Conservation (phyloP, 2,797 vertebrate species). For the Gobionotothen gibberifrons region DNA sequence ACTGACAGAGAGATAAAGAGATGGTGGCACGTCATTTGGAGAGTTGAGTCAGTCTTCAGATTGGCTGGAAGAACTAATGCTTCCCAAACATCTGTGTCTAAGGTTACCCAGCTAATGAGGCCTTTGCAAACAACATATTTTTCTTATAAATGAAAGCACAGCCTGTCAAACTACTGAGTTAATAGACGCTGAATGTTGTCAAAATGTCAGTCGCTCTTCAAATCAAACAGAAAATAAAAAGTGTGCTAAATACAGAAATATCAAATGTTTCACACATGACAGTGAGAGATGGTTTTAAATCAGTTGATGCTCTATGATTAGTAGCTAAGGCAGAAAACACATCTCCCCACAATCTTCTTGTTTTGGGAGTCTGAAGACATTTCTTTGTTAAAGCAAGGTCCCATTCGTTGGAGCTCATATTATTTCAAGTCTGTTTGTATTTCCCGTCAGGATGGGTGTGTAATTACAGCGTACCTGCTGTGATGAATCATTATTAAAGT, state of each 20-base stretch:
- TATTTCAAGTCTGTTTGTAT: conserved; percentile 35
- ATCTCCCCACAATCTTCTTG: conserved; percentile 18
- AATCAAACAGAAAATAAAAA: conserved; percentile 32
- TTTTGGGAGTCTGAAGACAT: conserved; percentile 9
- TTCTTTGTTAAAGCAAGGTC: conserved; percentile 2
- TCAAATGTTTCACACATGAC: conserved; percentile 15
- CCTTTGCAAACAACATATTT: conserved; percentile 51
- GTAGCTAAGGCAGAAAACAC: conserved; percentile 7
- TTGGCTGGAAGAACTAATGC: conserved; percentile 41
- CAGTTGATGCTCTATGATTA: conserved; percentile 40
- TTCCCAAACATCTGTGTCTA: conserved; percentile 38
- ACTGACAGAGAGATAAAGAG: conserved; percentile 54
- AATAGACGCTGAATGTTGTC: conserved; percentile 43
- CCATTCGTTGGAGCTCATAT: conserved; percentile 26
- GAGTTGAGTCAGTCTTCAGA: conserved; percentile 43
- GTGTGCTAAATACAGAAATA: conserved; percentile 26
- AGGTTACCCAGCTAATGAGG: conserved; percentile 63
- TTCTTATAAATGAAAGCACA: conserved; percentile 25
- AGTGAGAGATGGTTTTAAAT: conserved; percentile 19
- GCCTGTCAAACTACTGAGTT: conserved; percentile 48
- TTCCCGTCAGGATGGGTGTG: conserved; percentile 15
- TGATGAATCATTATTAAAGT: conserved; percentile 59
- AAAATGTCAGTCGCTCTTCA: conserved; percentile 36
- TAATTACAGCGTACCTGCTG: conserved; percentile 27
- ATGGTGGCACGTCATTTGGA: conserved; percentile 44